phyloP scores from a whole-genome alignment of 2,113 vertebrate genomes.

The Corythornis vintsioides region DNA sequence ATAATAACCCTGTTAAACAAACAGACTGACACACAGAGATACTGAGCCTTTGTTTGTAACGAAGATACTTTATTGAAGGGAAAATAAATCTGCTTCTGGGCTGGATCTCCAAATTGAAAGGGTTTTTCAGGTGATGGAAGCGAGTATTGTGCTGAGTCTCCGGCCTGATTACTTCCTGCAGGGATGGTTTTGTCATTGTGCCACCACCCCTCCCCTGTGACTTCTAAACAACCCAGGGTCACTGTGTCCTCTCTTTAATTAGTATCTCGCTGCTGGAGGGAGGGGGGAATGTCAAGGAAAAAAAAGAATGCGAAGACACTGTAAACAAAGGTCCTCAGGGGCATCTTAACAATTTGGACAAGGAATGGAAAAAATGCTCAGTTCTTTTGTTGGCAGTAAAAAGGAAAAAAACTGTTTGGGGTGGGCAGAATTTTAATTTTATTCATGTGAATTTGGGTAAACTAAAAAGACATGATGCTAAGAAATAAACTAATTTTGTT shows the following conservation, averaged over 20 bases:
- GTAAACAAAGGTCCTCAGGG: slow-evolving; percentile 75
- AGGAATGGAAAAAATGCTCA: slow-evolving; percentile 68
- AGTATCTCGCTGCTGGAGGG: slow-evolving; percentile 75
- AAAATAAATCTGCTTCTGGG: slow-evolving; percentile 36
- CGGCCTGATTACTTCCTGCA: slow-evolving; percentile 67
- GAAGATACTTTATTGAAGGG: slow-evolving; percentile 20
- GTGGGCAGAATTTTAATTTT: slow-evolving; percentile 3
- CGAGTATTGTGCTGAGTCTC: slow-evolving; percentile 43
- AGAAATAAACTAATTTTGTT: background rate
- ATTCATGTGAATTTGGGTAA: background rate
- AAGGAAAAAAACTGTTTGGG: background rate
- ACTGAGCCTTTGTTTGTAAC: background rate
- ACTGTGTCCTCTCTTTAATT: slow-evolving; percentile 77
- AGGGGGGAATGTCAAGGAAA: slow-evolving; percentile 65
- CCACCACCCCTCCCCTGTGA: slow-evolving; percentile 60
- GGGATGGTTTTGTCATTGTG: slow-evolving; percentile 69
- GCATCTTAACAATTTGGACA: slow-evolving; percentile 67
- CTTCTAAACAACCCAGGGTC: slow-evolving; percentile 75
- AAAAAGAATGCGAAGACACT: slow-evolving; percentile 71
- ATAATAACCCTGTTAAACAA: background rate
- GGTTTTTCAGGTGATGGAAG: slow-evolving; percentile 59
- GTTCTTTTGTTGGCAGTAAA: slow-evolving; percentile 36
- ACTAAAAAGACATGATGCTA: background rate
- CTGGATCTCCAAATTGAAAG: slow-evolving; percentile 36
- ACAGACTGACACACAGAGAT: background rate